phyloP scores from a whole-genome alignment of 1,140 invertebrate species.

The Ceratitis capitata region DNA sequence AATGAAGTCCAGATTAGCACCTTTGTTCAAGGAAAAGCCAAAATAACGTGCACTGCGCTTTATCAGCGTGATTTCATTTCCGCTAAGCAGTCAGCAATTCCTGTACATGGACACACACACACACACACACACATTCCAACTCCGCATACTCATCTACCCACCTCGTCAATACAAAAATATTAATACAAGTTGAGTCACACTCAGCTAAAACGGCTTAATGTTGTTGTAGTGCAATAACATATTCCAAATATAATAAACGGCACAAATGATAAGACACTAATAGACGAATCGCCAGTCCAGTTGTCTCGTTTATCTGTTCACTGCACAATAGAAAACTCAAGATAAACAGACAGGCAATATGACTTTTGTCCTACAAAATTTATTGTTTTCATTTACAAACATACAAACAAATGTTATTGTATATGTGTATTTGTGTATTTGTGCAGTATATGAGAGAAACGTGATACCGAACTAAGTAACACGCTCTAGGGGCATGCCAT shows the following conservation, averaged over 20 bases:
- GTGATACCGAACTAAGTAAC: background rate
- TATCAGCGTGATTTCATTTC: background rate
- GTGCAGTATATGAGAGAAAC: background rate
- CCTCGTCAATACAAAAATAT: background rate
- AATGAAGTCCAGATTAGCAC: background rate
- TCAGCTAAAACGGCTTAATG: background rate
- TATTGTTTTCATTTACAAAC: too few relatives aligned
- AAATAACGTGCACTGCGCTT: background rate
- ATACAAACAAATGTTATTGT: too few relatives aligned
- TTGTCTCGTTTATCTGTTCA: background rate
- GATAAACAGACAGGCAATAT: background rate
- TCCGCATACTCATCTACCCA: background rate
- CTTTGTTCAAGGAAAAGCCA: background rate
- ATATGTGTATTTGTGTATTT: background rate
- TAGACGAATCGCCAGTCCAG: background rate
- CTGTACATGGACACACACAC: background rate
- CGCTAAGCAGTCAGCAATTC: background rate
- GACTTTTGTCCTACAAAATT: too few relatives aligned
- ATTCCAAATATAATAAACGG: background rate
- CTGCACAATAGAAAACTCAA: background rate
- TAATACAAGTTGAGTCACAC: background rate
- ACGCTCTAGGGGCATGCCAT: background rate
- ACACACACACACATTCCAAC: background rate
- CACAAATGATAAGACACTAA: background rate
- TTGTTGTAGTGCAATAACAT: background rate